phyloP scores from a whole-genome alignment of 2,113 vertebrate species.

The Coryphaenoides rupestris region DNA sequence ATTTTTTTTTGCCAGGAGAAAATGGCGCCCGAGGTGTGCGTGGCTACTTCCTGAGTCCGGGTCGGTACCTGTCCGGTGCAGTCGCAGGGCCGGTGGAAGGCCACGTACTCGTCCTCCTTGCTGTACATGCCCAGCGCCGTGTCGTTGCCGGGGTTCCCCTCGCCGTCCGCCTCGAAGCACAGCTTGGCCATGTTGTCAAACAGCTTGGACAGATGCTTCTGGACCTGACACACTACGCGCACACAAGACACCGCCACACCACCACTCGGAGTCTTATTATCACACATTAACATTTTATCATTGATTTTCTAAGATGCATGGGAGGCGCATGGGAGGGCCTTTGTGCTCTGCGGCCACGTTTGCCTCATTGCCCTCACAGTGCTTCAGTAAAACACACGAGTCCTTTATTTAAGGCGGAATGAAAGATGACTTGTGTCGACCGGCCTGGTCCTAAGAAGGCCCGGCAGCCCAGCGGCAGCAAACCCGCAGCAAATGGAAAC shows the following conservation, averaged over 20 bases:
- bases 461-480: no score
- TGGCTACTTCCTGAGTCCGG: no score
- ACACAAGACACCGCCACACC: no score
- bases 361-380: conserved; percentile 27
- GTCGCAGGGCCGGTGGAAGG: conserved; percentile 78
- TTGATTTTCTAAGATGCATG: conserved; percentile 6
- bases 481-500: no score
- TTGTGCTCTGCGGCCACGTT: no score
- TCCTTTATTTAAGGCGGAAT: conserved; percentile 39
- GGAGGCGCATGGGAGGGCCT: no score
- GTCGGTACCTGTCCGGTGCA: conserved; percentile 85
- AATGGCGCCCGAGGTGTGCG: no score
- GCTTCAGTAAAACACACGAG: conserved; percentile 44
- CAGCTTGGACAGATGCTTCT: conserved; percentile 82
- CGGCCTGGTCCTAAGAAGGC: no score
- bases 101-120: conserved; percentile 82
- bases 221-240: conserved; percentile 67
- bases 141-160: conserved; percentile 64
- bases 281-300: conserved; percentile 19
- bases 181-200: conserved; percentile 83
- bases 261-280: neutral
- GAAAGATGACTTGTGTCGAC: no score
- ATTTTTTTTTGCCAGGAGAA: no score
- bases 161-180: conserved; percentile 73
- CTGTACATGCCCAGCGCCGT: conserved; percentile 82